Base-by-base conservation (phyloP, 2,888 invertebrate species). In the Anthophora plumipes region DNA sequence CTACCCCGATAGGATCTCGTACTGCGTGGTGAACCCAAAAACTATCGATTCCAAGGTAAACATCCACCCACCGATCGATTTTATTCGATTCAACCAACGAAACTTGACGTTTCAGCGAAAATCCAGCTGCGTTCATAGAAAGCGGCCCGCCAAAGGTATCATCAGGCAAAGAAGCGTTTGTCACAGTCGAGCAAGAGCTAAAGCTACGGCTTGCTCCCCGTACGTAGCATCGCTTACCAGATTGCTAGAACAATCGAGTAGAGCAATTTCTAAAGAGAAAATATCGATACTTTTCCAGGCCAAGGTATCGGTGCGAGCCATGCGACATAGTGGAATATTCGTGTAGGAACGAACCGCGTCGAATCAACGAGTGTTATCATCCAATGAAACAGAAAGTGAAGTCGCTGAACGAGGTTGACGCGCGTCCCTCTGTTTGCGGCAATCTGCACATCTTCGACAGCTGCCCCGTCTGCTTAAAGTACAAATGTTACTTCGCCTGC, bases 1-100 rank as follows among this genome's bases (percentile, higher is more conserved):
- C 4, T 31, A 31, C 48, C 55, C 70, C 17, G 77, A 88, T 25
- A 86, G 89, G 52, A 77, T 89, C 39, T 31, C 31, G 31, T 31
- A 31, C 31, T 90, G 86, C 75, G 88, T 92, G 41, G 87, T 94
- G 8, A 94, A 94, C 90, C 94, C 94, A 17, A 94, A 94, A 90
- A 87, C 91, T 1, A 91, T 94, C 54, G 89, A 91, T 67, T 94
- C 94, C 3, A 91, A 93, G 90, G 93, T 92, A 88, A 11, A 46
- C 25, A 20, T 20, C 8, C 48, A 6, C 7, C 0, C 5, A 17
- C 4, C 14, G 12, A 41, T 37, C 9, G 3, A 20, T 22, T 17
- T 20, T 7, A 46, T 52, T 57, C n/a, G 7, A 11, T 43, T 20
- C 11, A 41, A 12, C n/a, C n/a, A 54, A 20, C 11, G 14, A 43